These are phyloP conservation scores for Chamaetylas fuelleborni DNA, from an alignment of 2,113 vertebrate species.

Conservation along the genomic window DNA sequence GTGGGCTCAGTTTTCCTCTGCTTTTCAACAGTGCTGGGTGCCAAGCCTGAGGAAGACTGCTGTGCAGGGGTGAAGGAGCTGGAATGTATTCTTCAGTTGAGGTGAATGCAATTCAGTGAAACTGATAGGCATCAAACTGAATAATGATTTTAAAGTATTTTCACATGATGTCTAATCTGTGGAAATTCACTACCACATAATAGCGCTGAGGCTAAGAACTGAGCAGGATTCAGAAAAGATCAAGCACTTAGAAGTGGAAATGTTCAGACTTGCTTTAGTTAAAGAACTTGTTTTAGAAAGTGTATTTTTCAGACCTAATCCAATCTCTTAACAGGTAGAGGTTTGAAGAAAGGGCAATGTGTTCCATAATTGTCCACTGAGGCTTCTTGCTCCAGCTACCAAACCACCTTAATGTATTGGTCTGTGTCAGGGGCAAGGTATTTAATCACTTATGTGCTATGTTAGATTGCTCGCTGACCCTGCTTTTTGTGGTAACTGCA, in stretches of 20 bases:
- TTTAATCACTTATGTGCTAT: neutral
- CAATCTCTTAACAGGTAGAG: neutral
- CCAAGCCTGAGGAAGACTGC: slow-evolving; percentile 46
- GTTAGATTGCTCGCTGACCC: neutral
- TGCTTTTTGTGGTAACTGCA: neutral
- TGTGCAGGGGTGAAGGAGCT: neutral
- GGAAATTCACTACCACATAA: slow-evolving; percentile 65
- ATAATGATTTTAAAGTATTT: slow-evolving; percentile 65
- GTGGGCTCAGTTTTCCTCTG: slow-evolving; percentile 56
- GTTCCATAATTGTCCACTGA: neutral
- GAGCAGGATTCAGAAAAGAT: slow-evolving; percentile 41
- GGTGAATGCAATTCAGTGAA: slow-evolving; percentile 46
- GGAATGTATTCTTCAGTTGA: slow-evolving; percentile 41
- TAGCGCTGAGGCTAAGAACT: slow-evolving; percentile 32
- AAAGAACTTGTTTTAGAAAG: slow-evolving; percentile 10
- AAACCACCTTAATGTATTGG: neutral
- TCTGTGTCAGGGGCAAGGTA: neutral
- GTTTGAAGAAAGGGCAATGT: neutral
- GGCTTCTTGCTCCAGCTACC: neutral
- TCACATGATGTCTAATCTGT: slow-evolving; percentile 66
- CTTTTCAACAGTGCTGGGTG: neutral
- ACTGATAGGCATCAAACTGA: slow-evolving; percentile 65
- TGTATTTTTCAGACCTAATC: slow-evolving; percentile 3
- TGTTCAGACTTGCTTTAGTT: slow-evolving; percentile 54
- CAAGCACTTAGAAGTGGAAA: slow-evolving; percentile 35